Evolutionary conservation across 2,888 invertebrate genomes (phyloP).

Genomic region (Lacanobia wlatinum): DNA sequence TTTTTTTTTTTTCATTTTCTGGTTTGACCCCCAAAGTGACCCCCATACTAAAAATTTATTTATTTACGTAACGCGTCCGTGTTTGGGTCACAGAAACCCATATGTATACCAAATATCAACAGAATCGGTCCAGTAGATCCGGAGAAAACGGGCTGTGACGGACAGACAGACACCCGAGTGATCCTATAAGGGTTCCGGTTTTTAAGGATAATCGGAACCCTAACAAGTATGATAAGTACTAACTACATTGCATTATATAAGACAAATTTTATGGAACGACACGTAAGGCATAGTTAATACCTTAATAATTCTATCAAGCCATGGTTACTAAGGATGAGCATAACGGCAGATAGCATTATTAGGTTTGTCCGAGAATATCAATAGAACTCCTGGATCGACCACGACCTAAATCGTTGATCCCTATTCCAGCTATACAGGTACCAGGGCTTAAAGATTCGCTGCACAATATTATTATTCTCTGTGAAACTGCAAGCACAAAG

Average conservation of each 20-base stretch:
- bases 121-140: no score
- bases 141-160: no score
- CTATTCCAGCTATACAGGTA: slow-evolving; percentile 11
- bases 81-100: no score
- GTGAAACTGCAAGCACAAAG: not conserved
- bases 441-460: not conserved
- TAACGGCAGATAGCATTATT: not conserved
- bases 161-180: no score
- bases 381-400: not conserved
- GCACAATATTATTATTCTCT: slow-evolving; percentile 3
- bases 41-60: no score
- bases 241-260: not conserved
- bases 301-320: not conserved
- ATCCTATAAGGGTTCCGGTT: no score
- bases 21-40: no score
- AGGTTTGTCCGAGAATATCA: slow-evolving; percentile 4
- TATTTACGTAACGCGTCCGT: no score
- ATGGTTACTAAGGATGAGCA: not conserved
- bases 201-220: no score
- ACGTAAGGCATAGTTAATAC: no score
- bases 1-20: no score
- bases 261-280: not conserved
- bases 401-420: slow-evolving; percentile 23
- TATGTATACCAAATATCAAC: no score
- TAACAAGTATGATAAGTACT: not conserved